These are phyloP conservation scores for Stigmatopora nigra DNA, from an alignment of 2,113 vertebrate genomes.

Conservation along the genomic window DNA sequence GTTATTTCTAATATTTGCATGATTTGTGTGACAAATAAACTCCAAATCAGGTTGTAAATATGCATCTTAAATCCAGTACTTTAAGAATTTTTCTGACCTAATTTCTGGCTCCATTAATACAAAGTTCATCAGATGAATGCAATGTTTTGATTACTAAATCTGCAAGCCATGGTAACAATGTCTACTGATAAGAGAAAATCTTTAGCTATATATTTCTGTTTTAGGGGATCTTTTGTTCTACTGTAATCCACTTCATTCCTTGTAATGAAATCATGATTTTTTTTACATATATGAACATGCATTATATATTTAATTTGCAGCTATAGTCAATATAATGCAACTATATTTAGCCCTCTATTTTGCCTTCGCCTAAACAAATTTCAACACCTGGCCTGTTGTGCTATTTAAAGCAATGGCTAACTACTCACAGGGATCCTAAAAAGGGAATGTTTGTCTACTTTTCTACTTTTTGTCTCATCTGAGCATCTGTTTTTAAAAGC, in stretches of 20 bases:
- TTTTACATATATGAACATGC: background rate
- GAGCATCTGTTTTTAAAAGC: background rate
- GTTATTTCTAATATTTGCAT: too few species aligned
- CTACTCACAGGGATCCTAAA: background rate
- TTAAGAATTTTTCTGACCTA: too few species aligned
- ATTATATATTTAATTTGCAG: background rate
- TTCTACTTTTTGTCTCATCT: background rate
- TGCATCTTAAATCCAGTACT: too few species aligned
- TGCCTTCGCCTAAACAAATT: background rate
- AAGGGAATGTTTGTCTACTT: background rate
- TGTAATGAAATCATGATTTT: slow-evolving; percentile 11
- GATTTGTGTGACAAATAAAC: too few species aligned
- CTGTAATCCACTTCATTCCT: slow-evolving; percentile 13
- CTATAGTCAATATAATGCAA: background rate
- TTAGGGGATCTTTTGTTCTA: slow-evolving; percentile 3
- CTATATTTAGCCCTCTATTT: background rate
- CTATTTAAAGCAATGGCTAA: background rate
- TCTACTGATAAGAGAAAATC: slow-evolving; percentile 27
- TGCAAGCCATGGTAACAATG: slow-evolving; percentile 28
- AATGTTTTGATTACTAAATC: slow-evolving; percentile 52
- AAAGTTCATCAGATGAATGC: slow-evolving; percentile 45
- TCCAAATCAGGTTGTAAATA: too few species aligned
- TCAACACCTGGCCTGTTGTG: background rate
- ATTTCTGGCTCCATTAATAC: slow-evolving; percentile 58
- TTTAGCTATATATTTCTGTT: slow-evolving; percentile 16